Evolutionary conservation across 2,113 vertebrate genomes (phyloP).

Genomic region (human): DNA sequence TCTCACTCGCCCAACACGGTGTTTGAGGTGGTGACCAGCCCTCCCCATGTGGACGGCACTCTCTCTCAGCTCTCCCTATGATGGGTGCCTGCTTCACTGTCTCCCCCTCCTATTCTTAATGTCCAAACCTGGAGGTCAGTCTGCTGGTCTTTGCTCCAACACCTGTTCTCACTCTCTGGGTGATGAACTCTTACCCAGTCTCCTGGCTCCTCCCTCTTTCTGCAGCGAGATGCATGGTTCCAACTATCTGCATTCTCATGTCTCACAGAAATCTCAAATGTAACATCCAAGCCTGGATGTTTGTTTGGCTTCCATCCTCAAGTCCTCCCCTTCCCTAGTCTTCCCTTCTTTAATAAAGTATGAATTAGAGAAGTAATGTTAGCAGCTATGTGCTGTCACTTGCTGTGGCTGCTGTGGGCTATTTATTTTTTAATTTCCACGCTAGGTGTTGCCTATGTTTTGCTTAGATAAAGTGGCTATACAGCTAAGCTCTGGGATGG

Average conservation of each 20-base stretch:
- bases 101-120: neutral
- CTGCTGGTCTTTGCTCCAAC: neutral
- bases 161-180: neutral
- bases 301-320: neutral
- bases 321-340: too few relatives aligned
- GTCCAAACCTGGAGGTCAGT: neutral
- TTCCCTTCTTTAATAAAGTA: neutral
- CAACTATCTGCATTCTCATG: neutral
- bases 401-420: neutral
- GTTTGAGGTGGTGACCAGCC: neutral
- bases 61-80: neutral
- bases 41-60: accelerated
- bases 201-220: neutral
- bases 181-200: neutral
- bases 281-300: neutral
- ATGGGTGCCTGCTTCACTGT: too few relatives aligned
- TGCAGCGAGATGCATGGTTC: neutral
- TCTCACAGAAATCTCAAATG: neutral
- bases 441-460: neutral
- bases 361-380: neutral
- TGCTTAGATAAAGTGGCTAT: neutral
- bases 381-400: neutral
- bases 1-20: neutral
- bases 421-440: neutral
- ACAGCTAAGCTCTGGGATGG: neutral